These are phyloP conservation scores for Alsophila aescularia DNA, from an alignment of 2,888 invertebrate genomes.

Conservation along the genomic window DNA sequence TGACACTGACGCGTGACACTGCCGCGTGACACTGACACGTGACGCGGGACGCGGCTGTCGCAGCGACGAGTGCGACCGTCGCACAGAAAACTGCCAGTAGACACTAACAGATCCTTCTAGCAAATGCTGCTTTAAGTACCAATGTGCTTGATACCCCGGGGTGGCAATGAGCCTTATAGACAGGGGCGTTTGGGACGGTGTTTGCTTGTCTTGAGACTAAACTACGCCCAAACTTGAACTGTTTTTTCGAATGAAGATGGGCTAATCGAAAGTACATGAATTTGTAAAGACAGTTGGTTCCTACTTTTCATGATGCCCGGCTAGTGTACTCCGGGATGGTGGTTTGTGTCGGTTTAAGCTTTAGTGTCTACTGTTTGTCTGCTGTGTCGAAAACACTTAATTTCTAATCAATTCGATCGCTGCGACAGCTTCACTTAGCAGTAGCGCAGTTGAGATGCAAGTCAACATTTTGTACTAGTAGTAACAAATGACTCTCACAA, in stretches of 20 bases:
- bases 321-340: too few species aligned
- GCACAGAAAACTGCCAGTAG: not conserved
- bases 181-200: too few species aligned
- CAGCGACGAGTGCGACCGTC: not conserved
- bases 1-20: slow-evolving; percentile 1
- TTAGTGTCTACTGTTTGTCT: slow-evolving; percentile 5
- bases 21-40: not conserved
- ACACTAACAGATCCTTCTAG: not conserved
- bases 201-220: too few species aligned
- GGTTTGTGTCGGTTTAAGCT: not conserved
- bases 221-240: too few species aligned
- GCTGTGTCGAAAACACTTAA: not conserved
- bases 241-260: too few species aligned
- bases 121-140: too few species aligned
- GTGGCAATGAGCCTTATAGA: too few species aligned
- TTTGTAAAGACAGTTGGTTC: too few species aligned
- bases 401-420: slow-evolving; percentile 22
- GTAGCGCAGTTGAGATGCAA: slow-evolving; percentile 44
- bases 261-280: too few species aligned
- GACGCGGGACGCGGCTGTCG: not conserved
- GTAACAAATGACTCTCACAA: too few species aligned
- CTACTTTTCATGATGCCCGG: too few species aligned
- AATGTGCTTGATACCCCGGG: too few species aligned
- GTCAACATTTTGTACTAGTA: slow-evolving; percentile 2
- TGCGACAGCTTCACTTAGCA: slow-evolving; percentile 32